These are phyloP conservation scores for Trypoxylus dichotomus DNA, from an alignment of 1,140 invertebrate genomes.

Conservation along the genomic window DNA sequence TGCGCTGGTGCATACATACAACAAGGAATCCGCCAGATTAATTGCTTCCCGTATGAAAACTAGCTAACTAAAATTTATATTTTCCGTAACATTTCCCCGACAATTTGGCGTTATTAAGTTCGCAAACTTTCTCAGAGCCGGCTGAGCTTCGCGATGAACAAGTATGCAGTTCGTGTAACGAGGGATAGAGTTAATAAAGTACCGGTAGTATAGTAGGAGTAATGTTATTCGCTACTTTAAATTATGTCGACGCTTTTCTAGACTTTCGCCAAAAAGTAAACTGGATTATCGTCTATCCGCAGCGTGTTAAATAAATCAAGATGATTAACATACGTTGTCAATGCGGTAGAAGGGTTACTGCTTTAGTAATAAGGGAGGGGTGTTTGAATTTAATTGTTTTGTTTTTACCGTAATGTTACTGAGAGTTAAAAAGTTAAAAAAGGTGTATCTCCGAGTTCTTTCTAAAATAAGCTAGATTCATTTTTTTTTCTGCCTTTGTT, in stretches of 20 bases:
- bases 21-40: not conserved
- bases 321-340: not conserved
- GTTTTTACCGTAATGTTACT: no score
- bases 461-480: no score
- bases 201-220: not conserved
- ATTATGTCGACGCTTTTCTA: not conserved
- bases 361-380: no score
- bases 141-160: not conserved
- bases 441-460: no score
- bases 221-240: not conserved
- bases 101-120: not conserved
- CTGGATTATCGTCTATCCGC: not conserved
- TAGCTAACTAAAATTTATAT: slow-evolving; percentile 28
- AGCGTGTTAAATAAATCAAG: not conserved
- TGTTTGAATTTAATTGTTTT: no score
- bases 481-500: no score
- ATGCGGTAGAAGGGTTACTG: no score
- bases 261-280: not conserved
- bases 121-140: not conserved
- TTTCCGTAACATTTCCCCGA: slow-evolving; percentile 8
- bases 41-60: not conserved
- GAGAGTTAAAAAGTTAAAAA: no score
- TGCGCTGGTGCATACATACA: not conserved
- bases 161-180: not conserved
- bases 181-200: not conserved